These are phyloP conservation scores for Macrophya annulata DNA, from an alignment of 2,888 invertebrate species.

Conservation along the genomic window DNA sequence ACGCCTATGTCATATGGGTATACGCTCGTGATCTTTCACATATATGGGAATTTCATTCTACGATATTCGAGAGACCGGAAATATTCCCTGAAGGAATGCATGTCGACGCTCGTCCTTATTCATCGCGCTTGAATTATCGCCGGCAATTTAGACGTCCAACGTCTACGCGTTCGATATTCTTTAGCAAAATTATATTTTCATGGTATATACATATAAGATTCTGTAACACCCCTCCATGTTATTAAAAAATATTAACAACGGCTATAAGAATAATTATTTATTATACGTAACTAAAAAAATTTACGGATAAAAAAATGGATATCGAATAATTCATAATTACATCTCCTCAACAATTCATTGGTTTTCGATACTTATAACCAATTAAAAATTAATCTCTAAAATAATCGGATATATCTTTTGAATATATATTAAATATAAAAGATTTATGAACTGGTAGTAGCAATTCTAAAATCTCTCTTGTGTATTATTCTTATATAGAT, in stretches of 20 bases:
- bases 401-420: background rate
- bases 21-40: conserved; percentile 20
- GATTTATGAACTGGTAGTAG: background rate
- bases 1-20: background rate
- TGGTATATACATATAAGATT: background rate
- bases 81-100: background rate
- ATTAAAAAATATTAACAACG: background rate
- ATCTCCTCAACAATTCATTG: background rate
- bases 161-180: background rate
- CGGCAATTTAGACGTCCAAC: background rate
- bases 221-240: background rate
- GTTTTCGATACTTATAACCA: conserved; percentile 41
- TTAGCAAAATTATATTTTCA: background rate
- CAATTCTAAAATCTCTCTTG: background rate
- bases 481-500: background rate
- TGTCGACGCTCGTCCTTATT: conserved; percentile 8
- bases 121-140: conserved; percentile 10
- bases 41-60: conserved; percentile 11
- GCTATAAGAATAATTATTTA: background rate
- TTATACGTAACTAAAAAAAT: too few relatives aligned
- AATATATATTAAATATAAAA: background rate
- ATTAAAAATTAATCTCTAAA: background rate
- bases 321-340: conserved; percentile 1
- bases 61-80: background rate
- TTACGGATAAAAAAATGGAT: background rate